Conservation (phyloP, 2,797 vertebrate species). For the Echiichthys vipera region DNA sequence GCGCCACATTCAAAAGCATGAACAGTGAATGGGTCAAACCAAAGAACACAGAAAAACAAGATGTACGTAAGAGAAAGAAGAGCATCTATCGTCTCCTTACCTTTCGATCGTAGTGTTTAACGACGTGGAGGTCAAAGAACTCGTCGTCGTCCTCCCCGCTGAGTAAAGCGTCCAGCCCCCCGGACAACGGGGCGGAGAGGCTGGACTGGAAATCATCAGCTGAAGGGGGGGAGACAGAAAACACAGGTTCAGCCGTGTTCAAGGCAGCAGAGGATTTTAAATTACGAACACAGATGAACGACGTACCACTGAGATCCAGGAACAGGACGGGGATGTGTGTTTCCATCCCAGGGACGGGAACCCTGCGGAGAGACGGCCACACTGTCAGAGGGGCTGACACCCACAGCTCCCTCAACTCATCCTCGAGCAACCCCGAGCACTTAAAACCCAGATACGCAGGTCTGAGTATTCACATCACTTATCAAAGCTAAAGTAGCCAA, state of each 20-base stretch:
- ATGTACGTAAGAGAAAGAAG: neutral
- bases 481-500: neutral
- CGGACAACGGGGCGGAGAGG: constrained; percentile 88
- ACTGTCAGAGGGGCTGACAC: neutral
- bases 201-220: constrained; percentile 96
- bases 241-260: neutral
- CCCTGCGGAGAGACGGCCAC: constrained; percentile 79
- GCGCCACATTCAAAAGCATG: neutral
- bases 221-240: constrained; percentile 47
- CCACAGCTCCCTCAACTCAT: neutral
- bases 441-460: no score
- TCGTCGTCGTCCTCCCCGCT: constrained; percentile 91
- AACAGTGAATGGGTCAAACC: fast-evolving
- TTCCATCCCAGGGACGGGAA: constrained; percentile 95
- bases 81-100: constrained; percentile 75
- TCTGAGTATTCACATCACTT: neutral
- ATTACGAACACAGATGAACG: neutral
- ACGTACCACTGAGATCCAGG: constrained; percentile 93
- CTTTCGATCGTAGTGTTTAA: constrained; percentile 89
- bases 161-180: constrained; percentile 91
- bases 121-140: constrained; percentile 94
- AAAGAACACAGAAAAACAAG: neutral
- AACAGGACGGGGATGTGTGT: constrained; percentile 96
- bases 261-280: neutral
- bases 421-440: no score